These are phyloP conservation scores for Centropus bengalensis DNA, from an alignment of 2,113 vertebrate species.

Conservation along the genomic window DNA sequence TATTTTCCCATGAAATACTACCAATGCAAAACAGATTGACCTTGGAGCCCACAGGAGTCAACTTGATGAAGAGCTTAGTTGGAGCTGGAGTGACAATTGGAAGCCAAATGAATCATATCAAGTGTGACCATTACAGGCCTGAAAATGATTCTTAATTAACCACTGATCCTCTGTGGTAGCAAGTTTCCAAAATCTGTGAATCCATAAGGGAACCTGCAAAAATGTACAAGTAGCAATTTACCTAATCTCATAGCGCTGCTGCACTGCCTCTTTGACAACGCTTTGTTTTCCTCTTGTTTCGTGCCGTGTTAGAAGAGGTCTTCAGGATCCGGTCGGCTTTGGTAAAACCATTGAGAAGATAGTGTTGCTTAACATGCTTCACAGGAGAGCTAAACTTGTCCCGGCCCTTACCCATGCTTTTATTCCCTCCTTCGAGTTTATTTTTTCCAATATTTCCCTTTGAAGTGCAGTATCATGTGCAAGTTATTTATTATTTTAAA, in stretches of 20 bases:
- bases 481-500: background rate
- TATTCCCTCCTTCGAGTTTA: background rate
- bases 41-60: slow-evolving; percentile 81
- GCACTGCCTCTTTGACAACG: background rate
- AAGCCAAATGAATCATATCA: slow-evolving; percentile 87
- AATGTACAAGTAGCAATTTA: slow-evolving; percentile 66
- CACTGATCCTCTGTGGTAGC: slow-evolving; percentile 80
- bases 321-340: background rate
- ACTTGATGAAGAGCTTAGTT: slow-evolving; percentile 82
- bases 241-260: slow-evolving; percentile 65
- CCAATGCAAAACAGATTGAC: slow-evolving; percentile 77
- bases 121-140: slow-evolving; percentile 80
- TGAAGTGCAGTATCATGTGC: accelerated
- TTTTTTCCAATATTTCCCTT: background rate
- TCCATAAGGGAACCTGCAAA: slow-evolving; percentile 71
- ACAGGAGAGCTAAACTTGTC: background rate
- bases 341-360: background rate
- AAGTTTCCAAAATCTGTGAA: slow-evolving; percentile 76
- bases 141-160: slow-evolving; percentile 87
- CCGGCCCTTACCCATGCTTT: background rate
- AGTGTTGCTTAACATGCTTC: background rate
- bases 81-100: slow-evolving; percentile 79
- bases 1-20: slow-evolving; percentile 61
- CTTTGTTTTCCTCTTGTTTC: slow-evolving; percentile 42
- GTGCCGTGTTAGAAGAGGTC: background rate